Evolutionary conservation across 2,113 vertebrate genomes (phyloP).

Genomic region (Xenopus tropicalis): DNA sequence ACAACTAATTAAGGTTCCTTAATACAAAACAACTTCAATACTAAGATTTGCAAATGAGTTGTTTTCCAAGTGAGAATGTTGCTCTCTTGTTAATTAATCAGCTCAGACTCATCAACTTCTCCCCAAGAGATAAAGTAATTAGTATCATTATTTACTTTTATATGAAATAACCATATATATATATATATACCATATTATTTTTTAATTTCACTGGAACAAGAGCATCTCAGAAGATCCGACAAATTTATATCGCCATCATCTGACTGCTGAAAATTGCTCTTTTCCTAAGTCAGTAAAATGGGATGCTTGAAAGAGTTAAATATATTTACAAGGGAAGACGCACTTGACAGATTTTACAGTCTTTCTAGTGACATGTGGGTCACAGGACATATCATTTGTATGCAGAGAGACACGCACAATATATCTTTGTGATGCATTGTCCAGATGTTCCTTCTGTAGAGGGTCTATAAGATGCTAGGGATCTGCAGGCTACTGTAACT

Average conservation of each 20-base stretch:
- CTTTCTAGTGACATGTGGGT: background rate
- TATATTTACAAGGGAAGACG: background rate
- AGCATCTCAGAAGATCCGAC: background rate
- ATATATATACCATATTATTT: background rate
- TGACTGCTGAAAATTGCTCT: background rate
- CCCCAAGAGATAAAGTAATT: background rate
- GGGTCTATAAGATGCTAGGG: background rate
- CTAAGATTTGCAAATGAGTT: conserved; percentile 10
- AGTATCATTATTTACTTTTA: background rate
- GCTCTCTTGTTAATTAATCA: conserved; percentile 29
- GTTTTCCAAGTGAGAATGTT: conserved; percentile 7
- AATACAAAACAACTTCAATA: conserved; percentile 24
- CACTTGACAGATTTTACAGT: conserved; percentile 1
- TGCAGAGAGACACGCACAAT: background rate
- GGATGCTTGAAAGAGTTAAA: background rate
- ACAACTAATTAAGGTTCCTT: conserved; percentile 33
- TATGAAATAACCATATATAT: background rate
- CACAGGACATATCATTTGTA: background rate
- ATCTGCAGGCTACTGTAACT: no score
- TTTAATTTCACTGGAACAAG: background rate
- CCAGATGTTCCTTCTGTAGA: background rate
- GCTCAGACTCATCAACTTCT: background rate
- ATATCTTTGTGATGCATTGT: background rate
- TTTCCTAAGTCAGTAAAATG: background rate
- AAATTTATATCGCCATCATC: background rate